phyloP scores from a whole-genome alignment of 2,797 vertebrate species.

The Avahi laniger region DNA sequence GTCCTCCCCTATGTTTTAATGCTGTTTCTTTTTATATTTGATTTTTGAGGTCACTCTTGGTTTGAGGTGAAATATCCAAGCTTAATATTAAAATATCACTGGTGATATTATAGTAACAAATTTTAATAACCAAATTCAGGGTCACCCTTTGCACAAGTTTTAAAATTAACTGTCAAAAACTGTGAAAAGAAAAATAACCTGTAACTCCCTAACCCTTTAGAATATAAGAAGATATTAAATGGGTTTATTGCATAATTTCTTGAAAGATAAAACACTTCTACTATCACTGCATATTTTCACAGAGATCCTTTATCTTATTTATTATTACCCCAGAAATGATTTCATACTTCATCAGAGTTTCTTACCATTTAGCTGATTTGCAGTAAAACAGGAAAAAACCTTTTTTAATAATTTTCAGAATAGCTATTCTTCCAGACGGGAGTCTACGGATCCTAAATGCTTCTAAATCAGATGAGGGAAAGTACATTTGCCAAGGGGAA shows the following conservation, averaged over 20 bases:
- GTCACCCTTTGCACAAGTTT: constrained; percentile 68
- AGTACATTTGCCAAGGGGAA: constrained; percentile 92
- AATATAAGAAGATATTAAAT: constrained; percentile 62
- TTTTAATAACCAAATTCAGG: constrained; percentile 68
- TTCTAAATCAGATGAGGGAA: constrained; percentile 95
- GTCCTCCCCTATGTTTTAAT: constrained; percentile 53
- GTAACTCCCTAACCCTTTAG: constrained; percentile 18
- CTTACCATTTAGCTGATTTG: constrained; percentile 39
- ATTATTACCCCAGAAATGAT: constrained; percentile 44
- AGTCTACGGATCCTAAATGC: constrained; percentile 93
- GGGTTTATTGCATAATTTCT: constrained; percentile 59
- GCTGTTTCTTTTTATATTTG: constrained; percentile 67
- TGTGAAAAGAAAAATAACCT: constrained; percentile 44
- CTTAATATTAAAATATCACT: constrained; percentile 74
- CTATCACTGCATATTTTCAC: constrained; percentile 33
- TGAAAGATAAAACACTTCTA: constrained; percentile 56
- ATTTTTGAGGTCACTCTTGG: constrained; percentile 73
- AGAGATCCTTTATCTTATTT: constrained; percentile 58
- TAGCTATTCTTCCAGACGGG: constrained; percentile 94
- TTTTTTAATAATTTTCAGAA: constrained; percentile 87
- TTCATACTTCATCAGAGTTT: constrained; percentile 23
- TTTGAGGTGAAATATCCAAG: constrained; percentile 62
- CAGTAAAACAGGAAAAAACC: constrained; percentile 37
- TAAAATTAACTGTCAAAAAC: constrained; percentile 68
- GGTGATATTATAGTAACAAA: constrained; percentile 52